These are phyloP conservation scores for Chauna torquata DNA, from an alignment of 2,113 vertebrate species.

Conservation along the genomic window DNA sequence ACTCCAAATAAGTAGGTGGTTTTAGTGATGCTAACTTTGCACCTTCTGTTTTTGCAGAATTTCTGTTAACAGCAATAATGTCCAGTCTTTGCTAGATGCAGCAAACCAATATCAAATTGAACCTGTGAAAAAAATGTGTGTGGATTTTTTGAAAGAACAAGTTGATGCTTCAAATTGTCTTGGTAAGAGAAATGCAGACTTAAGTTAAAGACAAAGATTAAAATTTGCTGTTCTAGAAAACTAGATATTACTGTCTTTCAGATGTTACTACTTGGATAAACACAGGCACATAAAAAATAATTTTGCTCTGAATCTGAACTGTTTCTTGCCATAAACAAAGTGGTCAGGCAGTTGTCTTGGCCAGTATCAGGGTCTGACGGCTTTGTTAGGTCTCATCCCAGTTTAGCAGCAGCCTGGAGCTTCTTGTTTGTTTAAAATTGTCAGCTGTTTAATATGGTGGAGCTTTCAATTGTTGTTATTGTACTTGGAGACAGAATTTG, in stretches of 20 bases:
- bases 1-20: neutral
- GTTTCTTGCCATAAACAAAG: neutral
- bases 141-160: slow-evolving; percentile 96
- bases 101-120: slow-evolving; percentile 99
- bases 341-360: neutral
- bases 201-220: no score
- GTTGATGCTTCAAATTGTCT: slow-evolving; percentile 97
- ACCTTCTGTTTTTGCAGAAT: slow-evolving; percentile 82
- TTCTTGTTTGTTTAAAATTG: neutral
- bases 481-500: neutral
- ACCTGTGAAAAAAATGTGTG: slow-evolving; percentile 99
- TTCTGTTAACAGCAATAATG: slow-evolving; percentile 96
- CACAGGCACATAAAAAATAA: neutral
- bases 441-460: neutral
- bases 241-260: neutral
- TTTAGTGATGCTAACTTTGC: slow-evolving; percentile 16
- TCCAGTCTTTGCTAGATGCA: slow-evolving; percentile 94
- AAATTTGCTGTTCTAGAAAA: neutral
- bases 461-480: neutral
- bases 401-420: neutral
- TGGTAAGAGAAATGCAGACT: slow-evolving; percentile 77
- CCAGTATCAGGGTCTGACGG: neutral
- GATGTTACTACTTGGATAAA: neutral
- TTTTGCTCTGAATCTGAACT: neutral
- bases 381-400: neutral